Base-by-base conservation (phyloP, 2,888 invertebrate genomes). In the Hermaeophaga mercurialis region DNA sequence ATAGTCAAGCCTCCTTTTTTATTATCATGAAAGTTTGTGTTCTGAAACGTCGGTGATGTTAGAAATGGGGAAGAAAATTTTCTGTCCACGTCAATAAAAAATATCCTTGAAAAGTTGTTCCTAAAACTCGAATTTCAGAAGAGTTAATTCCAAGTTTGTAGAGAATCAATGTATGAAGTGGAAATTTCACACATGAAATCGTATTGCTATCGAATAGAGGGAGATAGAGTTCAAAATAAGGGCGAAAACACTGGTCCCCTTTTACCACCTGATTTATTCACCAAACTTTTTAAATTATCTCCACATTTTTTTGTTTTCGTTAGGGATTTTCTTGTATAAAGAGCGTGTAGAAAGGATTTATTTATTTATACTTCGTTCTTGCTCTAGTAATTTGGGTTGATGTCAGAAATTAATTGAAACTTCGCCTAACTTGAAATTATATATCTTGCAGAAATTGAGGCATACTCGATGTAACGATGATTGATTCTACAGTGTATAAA, bases 201-300 rank as follows among this genome's bases (percentile, higher is more conserved):
- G 41, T 28, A 57, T 48, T 53, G 53, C 41, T 43, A 48, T 41
- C 43, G 26, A 53, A 53, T 38, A 33, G 44, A 28, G 47, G 34
- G 44, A 48, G 53, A 43, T 33, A 53, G 47, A 36, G 38, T 47
- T 44, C 44, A 19, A 8, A 53, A 53, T 53, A 44, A 47, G 44
- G 38, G 28, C 17, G 45, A 53, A 38, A 47, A 46, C 43, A 53
- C 47, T 53, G 48, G 33, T 52, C 52, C 53, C 53, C 53, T 53
- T 53, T 57, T 57, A 53, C 48, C 47, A 38, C 48, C 57, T 53
- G 57, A 57, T 57, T 57, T 53, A 57, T 53, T 53, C 31, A 24
- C 22, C 22, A 38, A 57, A 57, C 46, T 57, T 57, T 57, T 57
- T 53, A 57, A 57, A 57, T 57, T 57, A 57, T 57, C 57, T 45